These are phyloP conservation scores for Odontamblyopus rebecca DNA, from an alignment of 2,797 vertebrate genomes.

Conservation along the genomic window DNA sequence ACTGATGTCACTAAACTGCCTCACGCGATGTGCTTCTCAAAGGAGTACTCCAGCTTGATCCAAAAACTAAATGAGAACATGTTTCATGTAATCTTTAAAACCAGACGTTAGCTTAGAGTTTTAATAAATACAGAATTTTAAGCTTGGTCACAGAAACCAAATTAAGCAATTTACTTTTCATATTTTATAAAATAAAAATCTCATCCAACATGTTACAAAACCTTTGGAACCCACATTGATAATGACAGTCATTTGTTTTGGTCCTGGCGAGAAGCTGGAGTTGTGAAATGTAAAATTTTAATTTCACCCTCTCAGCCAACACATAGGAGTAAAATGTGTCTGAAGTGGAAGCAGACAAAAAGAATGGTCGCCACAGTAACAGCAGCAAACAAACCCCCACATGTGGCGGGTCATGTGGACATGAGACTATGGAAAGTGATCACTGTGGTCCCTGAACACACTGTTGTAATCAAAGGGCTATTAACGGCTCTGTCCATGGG, in stretches of 20 bases:
- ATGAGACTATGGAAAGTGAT: conserved; percentile 48
- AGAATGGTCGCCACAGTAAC: conserved; percentile 15
- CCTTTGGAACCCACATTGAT: not conserved
- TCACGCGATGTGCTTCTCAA: conserved; percentile 13
- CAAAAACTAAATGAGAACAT: conserved; percentile 4
- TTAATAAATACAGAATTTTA: not conserved
- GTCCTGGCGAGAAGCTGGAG: not conserved
- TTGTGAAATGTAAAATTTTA: conserved; percentile 5
- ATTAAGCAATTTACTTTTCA: not conserved
- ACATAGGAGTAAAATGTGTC: not conserved
- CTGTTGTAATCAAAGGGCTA: conserved; percentile 18
- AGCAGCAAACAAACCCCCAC: conserved; percentile 24
- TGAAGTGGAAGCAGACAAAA: conserved; percentile 9
- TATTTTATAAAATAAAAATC: not conserved
- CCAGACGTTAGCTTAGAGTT: too few relatives aligned
- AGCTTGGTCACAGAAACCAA: not conserved
- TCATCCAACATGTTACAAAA: not conserved
- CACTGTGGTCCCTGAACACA: conserved; percentile 17
- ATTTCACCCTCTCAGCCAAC: not conserved
- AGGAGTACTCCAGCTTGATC: not conserved
- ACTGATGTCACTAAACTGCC: conserved; percentile 1
- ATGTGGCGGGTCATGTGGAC: conserved; percentile 25
- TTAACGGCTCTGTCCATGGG: conserved; percentile 26
- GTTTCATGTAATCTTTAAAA: not conserved
- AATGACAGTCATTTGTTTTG: conserved; percentile 1